These are phyloP conservation scores for Ladona fulva DNA, from an alignment of 1,140 invertebrate genomes.

Conservation along the genomic window DNA sequence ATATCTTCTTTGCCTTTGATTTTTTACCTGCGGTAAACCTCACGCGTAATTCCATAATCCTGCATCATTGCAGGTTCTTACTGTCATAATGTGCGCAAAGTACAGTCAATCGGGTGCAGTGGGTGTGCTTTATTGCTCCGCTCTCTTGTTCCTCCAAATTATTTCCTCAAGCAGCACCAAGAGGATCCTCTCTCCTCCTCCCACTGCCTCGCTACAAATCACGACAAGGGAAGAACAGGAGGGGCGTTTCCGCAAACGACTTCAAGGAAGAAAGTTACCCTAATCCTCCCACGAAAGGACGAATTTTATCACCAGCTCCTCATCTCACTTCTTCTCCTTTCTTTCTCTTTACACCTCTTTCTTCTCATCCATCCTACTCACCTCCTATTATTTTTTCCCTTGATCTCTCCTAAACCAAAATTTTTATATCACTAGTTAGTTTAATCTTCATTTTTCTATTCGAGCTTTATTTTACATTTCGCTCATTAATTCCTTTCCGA, in stretches of 20 bases:
- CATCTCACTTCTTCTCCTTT: neutral
- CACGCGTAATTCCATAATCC: too few relatives aligned
- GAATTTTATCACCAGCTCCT: neutral
- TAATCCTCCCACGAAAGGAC: neutral
- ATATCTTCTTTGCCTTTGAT: too few relatives aligned
- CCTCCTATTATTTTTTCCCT: neutral
- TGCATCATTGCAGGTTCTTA: too few relatives aligned
- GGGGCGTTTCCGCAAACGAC: neutral
- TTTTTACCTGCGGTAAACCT: too few relatives aligned
- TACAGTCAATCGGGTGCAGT: too few relatives aligned
- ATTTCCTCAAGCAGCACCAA: neutral
- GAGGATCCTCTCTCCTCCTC: neutral
- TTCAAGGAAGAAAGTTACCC: slow-evolving; percentile 5
- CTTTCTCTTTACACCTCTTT: neutral
- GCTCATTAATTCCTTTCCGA: neutral
- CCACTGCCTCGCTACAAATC: neutral
- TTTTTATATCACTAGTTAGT: neutral
- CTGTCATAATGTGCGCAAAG: too few relatives aligned
- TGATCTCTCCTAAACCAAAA: neutral
- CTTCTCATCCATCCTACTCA: neutral
- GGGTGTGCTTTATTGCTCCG: neutral
- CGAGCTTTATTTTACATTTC: neutral
- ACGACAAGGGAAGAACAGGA: neutral
- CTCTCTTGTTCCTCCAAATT: neutral
- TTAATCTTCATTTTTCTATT: neutral